These are phyloP conservation scores for Pristionchus entomophagus DNA, from an alignment of 2,888 invertebrate genomes.

Conservation along the genomic window DNA sequence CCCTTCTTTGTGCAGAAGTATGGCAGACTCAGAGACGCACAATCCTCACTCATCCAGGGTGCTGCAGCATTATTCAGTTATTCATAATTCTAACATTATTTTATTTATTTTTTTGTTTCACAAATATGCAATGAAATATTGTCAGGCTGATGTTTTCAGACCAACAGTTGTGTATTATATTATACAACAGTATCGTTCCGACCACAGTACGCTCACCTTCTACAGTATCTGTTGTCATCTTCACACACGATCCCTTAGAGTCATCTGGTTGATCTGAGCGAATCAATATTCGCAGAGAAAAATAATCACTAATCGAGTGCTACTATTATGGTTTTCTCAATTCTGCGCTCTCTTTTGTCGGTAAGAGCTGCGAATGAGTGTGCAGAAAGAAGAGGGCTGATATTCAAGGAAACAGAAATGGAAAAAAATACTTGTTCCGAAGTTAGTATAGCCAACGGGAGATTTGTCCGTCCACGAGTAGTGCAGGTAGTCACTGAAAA, in stretches of 20 bases:
- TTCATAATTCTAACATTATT: background rate
- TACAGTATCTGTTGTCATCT: background rate
- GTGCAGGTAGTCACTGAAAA: background rate
- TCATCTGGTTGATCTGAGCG: background rate
- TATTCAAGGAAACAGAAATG: too few relatives aligned
- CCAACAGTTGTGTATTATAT: too few relatives aligned
- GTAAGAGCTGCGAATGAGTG: too few relatives aligned
- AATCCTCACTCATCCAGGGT: background rate
- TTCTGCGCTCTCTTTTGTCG: too few relatives aligned
- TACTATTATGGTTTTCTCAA: background rate
- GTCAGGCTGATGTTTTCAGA: too few relatives aligned
- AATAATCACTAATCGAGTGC: background rate
- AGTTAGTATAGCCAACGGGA: background rate
- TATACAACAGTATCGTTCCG: too few relatives aligned
- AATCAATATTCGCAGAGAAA: too few relatives aligned
- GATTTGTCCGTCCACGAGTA: constrained; percentile 31
- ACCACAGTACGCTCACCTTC: background rate
- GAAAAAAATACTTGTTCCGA: background rate
- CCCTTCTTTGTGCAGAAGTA: constrained; percentile 8
- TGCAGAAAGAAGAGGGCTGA: too few relatives aligned
- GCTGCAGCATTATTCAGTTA: background rate
- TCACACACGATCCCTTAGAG: background rate
- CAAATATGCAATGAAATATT: too few relatives aligned
- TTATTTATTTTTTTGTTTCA: too few relatives aligned
- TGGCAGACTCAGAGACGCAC: background rate